A percentile compares a stretch with the other conserved stretches of the same genome.
Evolutionary conservation across 2,888 invertebrate species (phyloP).

Genomic region (Muscina levida): DNA sequence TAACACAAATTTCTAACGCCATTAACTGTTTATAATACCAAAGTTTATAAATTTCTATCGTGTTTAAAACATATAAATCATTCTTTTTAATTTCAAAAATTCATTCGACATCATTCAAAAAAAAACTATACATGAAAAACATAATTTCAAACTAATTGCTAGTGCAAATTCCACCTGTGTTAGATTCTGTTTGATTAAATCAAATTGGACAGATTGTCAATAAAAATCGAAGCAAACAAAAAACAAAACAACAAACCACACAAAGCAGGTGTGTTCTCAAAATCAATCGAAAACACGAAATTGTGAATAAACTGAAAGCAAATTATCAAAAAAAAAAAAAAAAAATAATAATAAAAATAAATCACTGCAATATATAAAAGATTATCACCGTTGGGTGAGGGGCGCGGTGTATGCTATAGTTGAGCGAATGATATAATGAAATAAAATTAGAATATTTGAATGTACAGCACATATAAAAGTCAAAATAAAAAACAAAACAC

Average conservation of each 20-base stretch:
- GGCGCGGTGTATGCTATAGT: no score
- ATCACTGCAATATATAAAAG: not conserved
- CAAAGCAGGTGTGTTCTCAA: conserved; percentile 28
- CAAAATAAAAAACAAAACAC: no score
- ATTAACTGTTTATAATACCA: not conserved
- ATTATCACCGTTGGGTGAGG: no score
- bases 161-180: not conserved
- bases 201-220: conserved; percentile 2
- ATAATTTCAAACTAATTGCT: conserved; percentile 4
- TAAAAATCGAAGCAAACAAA: not conserved
- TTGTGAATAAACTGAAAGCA: no score
- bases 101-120: not conserved
- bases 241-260: not conserved
- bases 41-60: not conserved
- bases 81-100: not conserved
- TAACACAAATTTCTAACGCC: not conserved
- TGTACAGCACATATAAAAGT: no score
- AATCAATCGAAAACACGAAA: no score
- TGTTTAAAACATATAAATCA: not conserved
- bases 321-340: not conserved
- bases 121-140: no score
- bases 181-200: conserved; percentile 6
- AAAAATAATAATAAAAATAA: conserved; percentile 14
- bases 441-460: no score
- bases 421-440: no score